phyloP scores from a whole-genome alignment of 2,113 vertebrate genomes.

The Oreamnos americanus region DNA sequence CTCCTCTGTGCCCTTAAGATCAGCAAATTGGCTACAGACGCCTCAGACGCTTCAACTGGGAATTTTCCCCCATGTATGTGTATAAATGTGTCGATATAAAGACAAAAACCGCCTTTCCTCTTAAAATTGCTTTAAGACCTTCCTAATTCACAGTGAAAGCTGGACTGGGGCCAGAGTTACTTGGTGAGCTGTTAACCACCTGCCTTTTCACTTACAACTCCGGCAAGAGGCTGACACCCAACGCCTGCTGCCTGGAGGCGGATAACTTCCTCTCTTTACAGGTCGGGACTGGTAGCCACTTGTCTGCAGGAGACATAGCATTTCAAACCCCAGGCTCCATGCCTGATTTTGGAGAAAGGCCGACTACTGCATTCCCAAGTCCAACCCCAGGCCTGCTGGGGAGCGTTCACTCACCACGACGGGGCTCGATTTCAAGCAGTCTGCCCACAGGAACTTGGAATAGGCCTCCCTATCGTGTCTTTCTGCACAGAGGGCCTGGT shows the following conservation, averaged over 20 bases:
- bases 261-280: slow-evolving; percentile 48
- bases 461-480: background rate
- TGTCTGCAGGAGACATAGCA: slow-evolving; percentile 41
- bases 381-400: background rate
- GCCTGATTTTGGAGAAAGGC: slow-evolving; percentile 36
- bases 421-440: background rate
- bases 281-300: slow-evolving; percentile 23
- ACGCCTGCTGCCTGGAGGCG: slow-evolving; percentile 46
- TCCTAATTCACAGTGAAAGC: background rate
- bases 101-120: background rate
- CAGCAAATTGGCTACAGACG: background rate
- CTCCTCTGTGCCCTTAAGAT: background rate
- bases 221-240: slow-evolving; percentile 26
- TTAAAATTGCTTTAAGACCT: background rate
- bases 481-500: background rate
- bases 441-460: background rate
- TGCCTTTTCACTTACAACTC: slow-evolving; percentile 49
- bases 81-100: background rate
- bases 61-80: background rate
- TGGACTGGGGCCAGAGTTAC: background rate
- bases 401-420: background rate
- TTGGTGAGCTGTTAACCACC: background rate
- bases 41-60: background rate
- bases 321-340: slow-evolving; percentile 28
- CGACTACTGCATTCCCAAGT: background rate